Conservation (phyloP, 2,888 invertebrate species). For the Nowickia ferox region DNA sequence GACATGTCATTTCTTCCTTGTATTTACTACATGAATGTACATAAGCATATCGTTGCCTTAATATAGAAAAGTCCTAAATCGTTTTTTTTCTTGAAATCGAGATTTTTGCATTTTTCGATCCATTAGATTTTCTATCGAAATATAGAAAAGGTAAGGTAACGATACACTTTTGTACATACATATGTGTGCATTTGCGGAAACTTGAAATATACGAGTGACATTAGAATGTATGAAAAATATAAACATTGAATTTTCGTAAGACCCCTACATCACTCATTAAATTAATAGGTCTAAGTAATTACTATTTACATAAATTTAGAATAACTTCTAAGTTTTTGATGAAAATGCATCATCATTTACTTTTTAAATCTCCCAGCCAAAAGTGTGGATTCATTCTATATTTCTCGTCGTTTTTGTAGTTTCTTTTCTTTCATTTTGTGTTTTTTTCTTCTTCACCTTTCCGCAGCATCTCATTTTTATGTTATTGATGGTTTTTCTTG, state of each 20-base stretch:
- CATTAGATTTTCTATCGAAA: background rate
- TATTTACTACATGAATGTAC: conserved; percentile 3
- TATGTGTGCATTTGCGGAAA: too few relatives aligned
- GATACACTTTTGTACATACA: background rate
- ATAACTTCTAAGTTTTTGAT: too few relatives aligned
- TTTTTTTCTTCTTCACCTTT: conserved; percentile 48
- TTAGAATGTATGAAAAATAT: too few relatives aligned
- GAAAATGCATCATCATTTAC: too few relatives aligned
- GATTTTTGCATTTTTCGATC: background rate
- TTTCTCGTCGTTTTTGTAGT: conserved; percentile 42
- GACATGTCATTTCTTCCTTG: conserved; percentile 52
- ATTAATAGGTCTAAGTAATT: too few relatives aligned
- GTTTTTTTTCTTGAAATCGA: too few relatives aligned
- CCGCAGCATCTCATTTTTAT: conserved; percentile 45
- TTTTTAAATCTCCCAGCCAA: conserved; percentile 17
- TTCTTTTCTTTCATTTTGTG: conserved; percentile 44
- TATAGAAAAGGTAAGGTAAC: background rate
- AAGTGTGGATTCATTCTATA: conserved; percentile 66
- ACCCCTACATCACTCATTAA: too few relatives aligned
- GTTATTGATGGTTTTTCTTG: conserved; percentile 34
- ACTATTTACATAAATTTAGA: too few relatives aligned
- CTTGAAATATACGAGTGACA: too few relatives aligned
- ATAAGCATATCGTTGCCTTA: background rate
- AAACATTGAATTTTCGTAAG: too few relatives aligned
- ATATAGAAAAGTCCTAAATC: too few relatives aligned